These are phyloP conservation scores for Caenorhabditis brenneri DNA, from an alignment of 1,140 invertebrate genomes.

Conservation along the genomic window DNA sequence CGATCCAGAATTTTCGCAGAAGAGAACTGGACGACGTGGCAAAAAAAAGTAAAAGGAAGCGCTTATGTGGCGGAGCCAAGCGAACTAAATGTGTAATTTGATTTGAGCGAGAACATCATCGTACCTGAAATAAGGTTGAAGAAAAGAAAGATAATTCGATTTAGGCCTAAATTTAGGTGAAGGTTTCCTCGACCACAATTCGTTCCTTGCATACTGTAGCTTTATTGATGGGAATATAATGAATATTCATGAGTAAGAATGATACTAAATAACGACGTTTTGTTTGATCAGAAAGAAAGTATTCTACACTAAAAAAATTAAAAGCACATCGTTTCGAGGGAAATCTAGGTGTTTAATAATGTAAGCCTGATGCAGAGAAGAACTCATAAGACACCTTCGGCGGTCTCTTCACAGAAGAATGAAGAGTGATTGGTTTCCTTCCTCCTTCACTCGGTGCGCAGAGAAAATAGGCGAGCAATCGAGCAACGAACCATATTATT, in stretches of 20 bases:
- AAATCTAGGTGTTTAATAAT: too few relatives aligned
- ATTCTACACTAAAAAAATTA: too few relatives aligned
- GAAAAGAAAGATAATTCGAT: neutral
- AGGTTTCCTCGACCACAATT: too few relatives aligned
- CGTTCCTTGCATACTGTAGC: neutral
- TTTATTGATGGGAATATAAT: neutral
- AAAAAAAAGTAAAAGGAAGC: neutral
- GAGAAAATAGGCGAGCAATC: too few relatives aligned
- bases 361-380: too few relatives aligned
- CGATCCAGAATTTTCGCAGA: neutral
- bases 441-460: too few relatives aligned
- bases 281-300: neutral
- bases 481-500: neutral
- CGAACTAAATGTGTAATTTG: neutral
- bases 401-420: too few relatives aligned
- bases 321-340: too few relatives aligned
- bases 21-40: constrained; percentile 14
- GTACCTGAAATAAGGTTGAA: neutral
- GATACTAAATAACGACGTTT: neutral
- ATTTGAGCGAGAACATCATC: neutral
- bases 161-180: too few relatives aligned
- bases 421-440: too few relatives aligned
- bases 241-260: neutral
- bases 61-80: neutral
- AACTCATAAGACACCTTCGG: too few relatives aligned